Base-by-base conservation (phyloP, 1,140 invertebrate species). In the Goniozus legneri region DNA sequence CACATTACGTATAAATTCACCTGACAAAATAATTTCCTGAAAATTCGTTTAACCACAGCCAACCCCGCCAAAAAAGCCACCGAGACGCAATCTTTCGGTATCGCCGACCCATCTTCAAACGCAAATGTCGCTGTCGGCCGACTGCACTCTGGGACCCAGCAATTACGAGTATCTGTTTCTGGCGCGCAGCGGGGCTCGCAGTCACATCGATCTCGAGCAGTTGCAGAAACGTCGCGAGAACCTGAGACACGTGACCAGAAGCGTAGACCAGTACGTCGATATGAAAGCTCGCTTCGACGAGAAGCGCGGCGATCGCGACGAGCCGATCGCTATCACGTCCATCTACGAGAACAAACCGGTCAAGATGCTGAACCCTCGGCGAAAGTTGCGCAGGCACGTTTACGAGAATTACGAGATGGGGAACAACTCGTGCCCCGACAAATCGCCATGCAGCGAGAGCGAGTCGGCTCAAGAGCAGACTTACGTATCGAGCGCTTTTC, bases 51-150 rank as follows among this genome's bases (percentile, higher is more conserved):
- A 54, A 27, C 68, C 74, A n/a, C 79, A 90, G 81, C 84, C 87
- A 32, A 89, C 86, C 22, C 89, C 89, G 21, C 89, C 90, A 3
- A 91, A 91, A 73, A 93, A 93, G 70, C 90, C 91, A 41, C 91
- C 91, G 0, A 77, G 91, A 33, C 79, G 90, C 41, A 91, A 91
- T 65, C 76, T 92, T 13, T 89, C 88, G 15, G 85, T 91, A 16
- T 92, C 89, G 1, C 91, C 91, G 12, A 89, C 87, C 3, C 82
- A 84, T 50, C 54, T 80, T 10, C 75, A 80, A 59, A 75, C 77
- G 31, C 65, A 74, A 30, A 79, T 81, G 77, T 80, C 80, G 1
- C 60, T 79, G 19, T 81, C 81, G 2, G 76, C 75, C 1, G 80
- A 81, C 38, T 76, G 77, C 21, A 56, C 65, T 31, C 43, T 70